Evolutionary conservation across 2,113 vertebrate genomes (phyloP).

Genomic region (Candoia aspera): DNA sequence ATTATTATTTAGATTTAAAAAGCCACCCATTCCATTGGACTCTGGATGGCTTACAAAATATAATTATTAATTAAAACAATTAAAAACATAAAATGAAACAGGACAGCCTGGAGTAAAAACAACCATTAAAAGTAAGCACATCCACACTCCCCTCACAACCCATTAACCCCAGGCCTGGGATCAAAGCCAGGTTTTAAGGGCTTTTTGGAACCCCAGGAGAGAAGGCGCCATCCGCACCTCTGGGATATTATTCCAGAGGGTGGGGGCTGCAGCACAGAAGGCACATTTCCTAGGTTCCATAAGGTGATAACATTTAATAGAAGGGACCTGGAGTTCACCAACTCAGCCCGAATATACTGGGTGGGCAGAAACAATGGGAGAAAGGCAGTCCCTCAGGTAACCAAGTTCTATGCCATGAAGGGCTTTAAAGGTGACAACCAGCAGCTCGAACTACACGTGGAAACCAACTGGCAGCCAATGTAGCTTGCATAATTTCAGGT

Average conservation of each 20-base stretch:
- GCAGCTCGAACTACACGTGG: background rate
- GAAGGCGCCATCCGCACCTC: background rate
- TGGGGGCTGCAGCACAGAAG: background rate
- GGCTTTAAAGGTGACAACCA: background rate
- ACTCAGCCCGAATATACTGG: background rate
- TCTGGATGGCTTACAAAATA: background rate
- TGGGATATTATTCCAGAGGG: background rate
- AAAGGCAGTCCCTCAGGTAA: background rate
- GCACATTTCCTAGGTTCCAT: background rate
- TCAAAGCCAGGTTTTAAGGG: background rate
- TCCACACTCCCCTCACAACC: background rate
- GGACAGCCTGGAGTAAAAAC: background rate
- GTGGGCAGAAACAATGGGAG: background rate
- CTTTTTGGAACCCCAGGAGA: background rate
- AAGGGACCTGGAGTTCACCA: background rate
- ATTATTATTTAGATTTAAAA: background rate
- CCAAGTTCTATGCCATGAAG: background rate
- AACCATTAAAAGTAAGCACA: background rate
- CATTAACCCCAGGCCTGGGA: background rate
- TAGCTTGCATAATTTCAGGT: background rate
- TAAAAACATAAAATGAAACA: background rate
- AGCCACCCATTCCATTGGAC: background rate
- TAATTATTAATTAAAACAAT: background rate
- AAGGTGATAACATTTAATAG: background rate
- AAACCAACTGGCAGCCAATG: background rate